Base-by-base conservation (phyloP, 2,888 invertebrate genomes). In the Microctonus brassicae region DNA sequence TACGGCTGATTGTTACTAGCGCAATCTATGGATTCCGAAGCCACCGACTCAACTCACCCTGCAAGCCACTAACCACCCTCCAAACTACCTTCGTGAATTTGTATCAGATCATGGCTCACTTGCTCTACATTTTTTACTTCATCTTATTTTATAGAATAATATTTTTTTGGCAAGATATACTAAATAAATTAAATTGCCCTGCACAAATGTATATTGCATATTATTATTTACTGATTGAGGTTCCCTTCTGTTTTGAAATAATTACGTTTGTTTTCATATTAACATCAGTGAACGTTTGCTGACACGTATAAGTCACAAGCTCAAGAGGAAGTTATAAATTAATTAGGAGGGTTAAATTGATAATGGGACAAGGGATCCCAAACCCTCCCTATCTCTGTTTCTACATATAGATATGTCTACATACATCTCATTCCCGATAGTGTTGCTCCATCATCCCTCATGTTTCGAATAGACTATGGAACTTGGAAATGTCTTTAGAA, bases 1-100 rank as follows among this genome's bases (percentile, higher is more conserved):
- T 86, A 87, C 86, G 86, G 86, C 83, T 87, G 87, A 87, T 87
- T 87, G 87, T 87, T 87, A 85, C 83, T 83, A 79, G 78, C 80
- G 82, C 86, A 85, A 86, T 87, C 87, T 87, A 87, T 87, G 84
- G 86, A 87, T 87, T 87, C 86, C 84, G 80, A 63, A 57, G 63
- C 79, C 70, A 77, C 73, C 76, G 66, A 74, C 76, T 73, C 67
- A 72, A 73, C 73, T 17, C 62, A 63, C 61, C 67, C 36, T 33
- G n/a, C 52, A 53, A 63, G 68, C 69, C 64, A 78, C 79, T 78
- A 79, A 79, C 81, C 82, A 79, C 79, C 82, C 82, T 81, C 80
- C 80, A 78, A 80, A 84, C 84, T 78, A 84, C 81, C 81, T 81
- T 79, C 78, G 81, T 83, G 83, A 85, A 85, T 86, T 85, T 84